phyloP scores from a whole-genome alignment of 2,888 invertebrate genomes.

The Blastobasis adustella region DNA sequence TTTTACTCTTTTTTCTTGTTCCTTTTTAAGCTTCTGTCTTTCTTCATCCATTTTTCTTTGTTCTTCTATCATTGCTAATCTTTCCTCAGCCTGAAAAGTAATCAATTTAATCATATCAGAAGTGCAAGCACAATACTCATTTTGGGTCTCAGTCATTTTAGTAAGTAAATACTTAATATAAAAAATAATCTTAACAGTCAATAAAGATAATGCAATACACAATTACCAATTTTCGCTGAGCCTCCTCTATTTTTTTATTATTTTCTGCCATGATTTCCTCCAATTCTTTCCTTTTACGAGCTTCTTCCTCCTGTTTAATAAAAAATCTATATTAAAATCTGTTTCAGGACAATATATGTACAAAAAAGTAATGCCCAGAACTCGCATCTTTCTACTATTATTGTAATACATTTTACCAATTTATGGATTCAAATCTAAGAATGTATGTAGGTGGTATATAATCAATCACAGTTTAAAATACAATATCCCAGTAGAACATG shows the following conservation, averaged over 20 bases:
- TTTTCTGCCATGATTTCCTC: conserved; percentile 98
- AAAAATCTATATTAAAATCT: conserved; percentile 55
- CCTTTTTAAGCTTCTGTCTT: conserved; percentile 92
- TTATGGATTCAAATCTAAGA: too few relatives aligned
- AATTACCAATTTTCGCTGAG: conserved; percentile 95
- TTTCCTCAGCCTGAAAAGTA: conserved; percentile 91
- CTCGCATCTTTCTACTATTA: not conserved
- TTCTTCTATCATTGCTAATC: conserved; percentile 96
- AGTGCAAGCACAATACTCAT: too few relatives aligned
- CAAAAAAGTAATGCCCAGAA: conserved; percentile 5
- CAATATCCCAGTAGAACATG: too few relatives aligned
- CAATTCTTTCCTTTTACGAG: conserved; percentile 94
- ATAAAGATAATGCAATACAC: not conserved
- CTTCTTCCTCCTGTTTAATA: conserved; percentile 96
- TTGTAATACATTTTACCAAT: too few relatives aligned
- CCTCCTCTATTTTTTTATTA: conserved; percentile 97
- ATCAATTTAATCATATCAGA: not conserved
- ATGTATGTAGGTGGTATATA: too few relatives aligned
- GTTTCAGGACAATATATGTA: conserved; percentile 12
- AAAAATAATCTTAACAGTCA: too few relatives aligned
- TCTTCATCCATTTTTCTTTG: conserved; percentile 97
- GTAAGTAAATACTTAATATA: too few relatives aligned
- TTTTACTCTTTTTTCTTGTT: conserved; percentile 93
- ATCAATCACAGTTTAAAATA: too few relatives aligned
- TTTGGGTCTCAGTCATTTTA: too few relatives aligned